Percentiles rank a stretch among this genome's conserved stretches.
Evolutionary conservation across 35 echinoderm and acorn worm genomes (phyloP).

Genomic region (Apostichopus californicus): DNA sequence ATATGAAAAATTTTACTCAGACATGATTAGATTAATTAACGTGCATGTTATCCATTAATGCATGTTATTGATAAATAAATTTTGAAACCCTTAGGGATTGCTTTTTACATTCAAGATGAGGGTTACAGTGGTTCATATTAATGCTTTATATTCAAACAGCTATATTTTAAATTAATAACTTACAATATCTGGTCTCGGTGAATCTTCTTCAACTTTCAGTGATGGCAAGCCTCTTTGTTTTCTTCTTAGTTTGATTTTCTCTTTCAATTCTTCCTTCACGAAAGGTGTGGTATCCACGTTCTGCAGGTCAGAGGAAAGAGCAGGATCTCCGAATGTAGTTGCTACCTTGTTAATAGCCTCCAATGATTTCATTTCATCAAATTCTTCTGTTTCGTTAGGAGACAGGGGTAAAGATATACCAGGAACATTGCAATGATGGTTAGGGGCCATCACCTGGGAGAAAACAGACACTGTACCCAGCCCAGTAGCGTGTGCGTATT

Average conservation of each 20-base stretch:
- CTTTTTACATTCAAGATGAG: too few species aligned
- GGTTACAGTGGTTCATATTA: too few species aligned
- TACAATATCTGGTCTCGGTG: slow-evolving; percentile 43
- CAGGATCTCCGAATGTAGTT: neutral
- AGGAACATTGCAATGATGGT: neutral
- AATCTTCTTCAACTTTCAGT: slow-evolving; percentile 21
- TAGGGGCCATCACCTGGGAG: slow-evolving; percentile 17
- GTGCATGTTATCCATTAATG: too few species aligned
- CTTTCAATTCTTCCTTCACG: slow-evolving; percentile 48
- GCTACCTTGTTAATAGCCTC: slow-evolving; percentile 3
- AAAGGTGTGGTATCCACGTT: slow-evolving; percentile 31
- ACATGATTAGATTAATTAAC: too few species aligned
- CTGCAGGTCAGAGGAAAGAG: slow-evolving; percentile 36
- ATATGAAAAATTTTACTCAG: too few species aligned
- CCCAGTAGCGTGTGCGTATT: neutral
- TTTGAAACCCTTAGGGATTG: too few species aligned
- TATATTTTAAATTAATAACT: neutral
- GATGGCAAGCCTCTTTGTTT: slow-evolving; percentile 21
- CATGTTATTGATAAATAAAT: too few species aligned
- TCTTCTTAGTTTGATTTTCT: slow-evolving; percentile 7
- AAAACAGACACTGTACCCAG: neutral
- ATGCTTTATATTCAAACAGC: too few species aligned
- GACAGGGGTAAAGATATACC: slow-evolving; percentile 37
- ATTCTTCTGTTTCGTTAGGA: slow-evolving; percentile 47
- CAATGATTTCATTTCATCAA: slow-evolving; percentile 36